phyloP scores from a whole-genome alignment of 37 sponge, comb jelly and placozoan genomes.

The Chondrilla cf. caribensis region DNA sequence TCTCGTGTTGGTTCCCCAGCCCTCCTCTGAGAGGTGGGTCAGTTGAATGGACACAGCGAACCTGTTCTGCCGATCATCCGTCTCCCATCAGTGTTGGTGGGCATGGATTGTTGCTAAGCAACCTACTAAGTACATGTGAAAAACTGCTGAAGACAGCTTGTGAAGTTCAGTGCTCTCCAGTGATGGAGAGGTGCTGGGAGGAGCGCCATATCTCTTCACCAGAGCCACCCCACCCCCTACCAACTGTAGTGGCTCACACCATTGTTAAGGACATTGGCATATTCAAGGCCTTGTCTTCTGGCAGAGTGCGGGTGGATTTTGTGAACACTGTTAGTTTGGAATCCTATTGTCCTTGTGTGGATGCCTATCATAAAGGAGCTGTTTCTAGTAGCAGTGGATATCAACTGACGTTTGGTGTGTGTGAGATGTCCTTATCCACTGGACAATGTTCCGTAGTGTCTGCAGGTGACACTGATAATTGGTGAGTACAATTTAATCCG shows the following conservation, averaged over 20 bases:
- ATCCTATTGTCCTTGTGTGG: slow-evolving; percentile 14
- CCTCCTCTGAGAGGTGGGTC: background rate
- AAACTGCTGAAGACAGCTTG: background rate
- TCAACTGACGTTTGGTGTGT: background rate
- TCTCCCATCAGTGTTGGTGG: background rate
- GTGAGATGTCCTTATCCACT: background rate
- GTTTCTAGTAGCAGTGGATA: background rate
- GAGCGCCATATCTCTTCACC: no score
- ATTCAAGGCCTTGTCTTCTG: slow-evolving; percentile 28
- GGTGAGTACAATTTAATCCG: background rate
- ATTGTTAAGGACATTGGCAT: slow-evolving; percentile 27
- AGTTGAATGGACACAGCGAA: background rate
- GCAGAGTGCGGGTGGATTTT: slow-evolving; percentile 17
- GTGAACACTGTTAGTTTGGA: slow-evolving; percentile 15
- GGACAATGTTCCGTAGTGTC: background rate
- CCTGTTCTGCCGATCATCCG: background rate
- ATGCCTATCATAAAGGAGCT: background rate
- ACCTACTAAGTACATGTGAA: background rate
- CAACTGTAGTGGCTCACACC: background rate
- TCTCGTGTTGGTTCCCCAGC: slow-evolving; percentile 22
- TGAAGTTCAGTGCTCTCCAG: background rate
- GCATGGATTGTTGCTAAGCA: slow-evolving; percentile 5
- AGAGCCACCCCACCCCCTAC: background rate
- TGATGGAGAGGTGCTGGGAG: no score
- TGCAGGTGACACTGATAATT: background rate